Conservation (phyloP, 53 echinoderm and acorn worm genomes). For the Temnopleurus reevesii region DNA sequence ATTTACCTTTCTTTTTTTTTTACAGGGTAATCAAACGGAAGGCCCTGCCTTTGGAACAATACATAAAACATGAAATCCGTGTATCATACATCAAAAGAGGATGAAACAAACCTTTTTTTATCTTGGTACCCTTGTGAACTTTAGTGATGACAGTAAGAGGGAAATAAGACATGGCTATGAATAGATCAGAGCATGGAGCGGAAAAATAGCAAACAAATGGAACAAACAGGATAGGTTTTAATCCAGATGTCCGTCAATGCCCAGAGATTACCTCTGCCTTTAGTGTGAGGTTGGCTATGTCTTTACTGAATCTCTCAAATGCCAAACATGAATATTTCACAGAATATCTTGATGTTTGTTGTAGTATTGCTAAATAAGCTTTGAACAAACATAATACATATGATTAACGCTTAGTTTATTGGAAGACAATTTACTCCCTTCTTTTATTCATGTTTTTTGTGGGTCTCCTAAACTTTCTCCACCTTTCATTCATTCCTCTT, state of each 20-base stretch:
- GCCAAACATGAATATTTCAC: slow-evolving; percentile 28
- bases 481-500: too few species aligned
- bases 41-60: too few species aligned
- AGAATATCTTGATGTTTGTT: neutral
- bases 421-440: too few species aligned
- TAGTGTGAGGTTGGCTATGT: neutral
- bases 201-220: slow-evolving; percentile 40
- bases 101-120: neutral
- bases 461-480: too few species aligned
- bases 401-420: too few species aligned
- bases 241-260: slow-evolving; percentile 33
- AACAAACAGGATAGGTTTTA: slow-evolving; percentile 49
- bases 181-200: slow-evolving; percentile 11
- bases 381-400: too few species aligned
- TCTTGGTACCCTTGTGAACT: slow-evolving; percentile 17
- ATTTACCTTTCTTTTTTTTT: too few species aligned
- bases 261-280: slow-evolving; percentile 16
- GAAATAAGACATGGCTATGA: slow-evolving; percentile 37
- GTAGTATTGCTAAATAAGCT: neutral
- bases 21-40: too few species aligned
- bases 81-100: too few species aligned
- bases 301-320: neutral
- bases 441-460: too few species aligned
- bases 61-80: too few species aligned
- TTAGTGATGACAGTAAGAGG: slow-evolving; percentile 35